Evolutionary conservation across 2,113 vertebrate genomes (phyloP).

Genomic region (Pollimyrus isidori): DNA sequence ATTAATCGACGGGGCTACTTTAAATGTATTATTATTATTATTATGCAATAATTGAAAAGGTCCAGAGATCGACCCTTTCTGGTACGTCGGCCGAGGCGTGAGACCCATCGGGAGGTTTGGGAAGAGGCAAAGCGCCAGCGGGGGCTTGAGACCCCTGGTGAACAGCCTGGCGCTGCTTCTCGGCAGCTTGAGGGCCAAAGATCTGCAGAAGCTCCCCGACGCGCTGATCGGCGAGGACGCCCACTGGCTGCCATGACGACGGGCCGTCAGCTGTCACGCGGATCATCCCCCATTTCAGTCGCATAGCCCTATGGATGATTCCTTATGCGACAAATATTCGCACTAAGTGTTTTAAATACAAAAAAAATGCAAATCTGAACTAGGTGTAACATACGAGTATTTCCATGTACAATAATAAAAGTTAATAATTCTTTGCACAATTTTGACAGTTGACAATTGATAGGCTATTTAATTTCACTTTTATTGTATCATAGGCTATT

Average conservation of each 20-base stretch:
- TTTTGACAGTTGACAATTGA: background rate
- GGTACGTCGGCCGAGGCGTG: slow-evolving; percentile 80
- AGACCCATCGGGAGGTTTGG: slow-evolving; percentile 82
- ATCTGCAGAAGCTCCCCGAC: slow-evolving; percentile 36
- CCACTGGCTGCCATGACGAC: slow-evolving; percentile 56
- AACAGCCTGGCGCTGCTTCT: slow-evolving; percentile 58
- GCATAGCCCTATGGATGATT: background rate
- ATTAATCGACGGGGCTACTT: background rate
- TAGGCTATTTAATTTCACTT: background rate
- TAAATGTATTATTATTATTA: background rate
- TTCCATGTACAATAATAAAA: slow-evolving; percentile 54
- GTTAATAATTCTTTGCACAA: background rate
- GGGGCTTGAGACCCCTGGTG: slow-evolving; percentile 46
- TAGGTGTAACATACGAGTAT: slow-evolving; percentile 49
- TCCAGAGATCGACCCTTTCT: slow-evolving; percentile 82
- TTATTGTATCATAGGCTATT: background rate
- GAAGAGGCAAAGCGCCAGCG: slow-evolving; percentile 63
- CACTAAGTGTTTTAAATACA: slow-evolving; percentile 26
- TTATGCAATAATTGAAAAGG: slow-evolving; percentile 51
- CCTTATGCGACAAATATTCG: slow-evolving; percentile 23
- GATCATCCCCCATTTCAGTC: background rate
- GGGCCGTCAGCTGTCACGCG: background rate
- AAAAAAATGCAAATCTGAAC: slow-evolving; percentile 12
- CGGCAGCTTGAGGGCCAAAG: slow-evolving; percentile 58
- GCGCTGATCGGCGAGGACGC: slow-evolving; percentile 41